Conservation (phyloP, 2,113 vertebrate species). For the Mus pahari region DNA sequence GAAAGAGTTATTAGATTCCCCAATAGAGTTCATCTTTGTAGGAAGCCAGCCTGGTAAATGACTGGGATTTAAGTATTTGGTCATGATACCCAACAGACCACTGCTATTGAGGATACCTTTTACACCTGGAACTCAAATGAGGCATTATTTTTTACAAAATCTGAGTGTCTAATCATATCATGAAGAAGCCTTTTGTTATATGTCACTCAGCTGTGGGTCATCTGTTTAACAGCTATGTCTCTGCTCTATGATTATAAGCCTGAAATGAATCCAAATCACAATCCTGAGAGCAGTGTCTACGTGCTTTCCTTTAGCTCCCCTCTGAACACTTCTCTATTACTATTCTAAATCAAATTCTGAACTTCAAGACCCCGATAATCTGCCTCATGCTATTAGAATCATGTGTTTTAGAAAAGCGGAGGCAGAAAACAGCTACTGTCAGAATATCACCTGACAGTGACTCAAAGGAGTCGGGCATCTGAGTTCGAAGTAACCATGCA, state of each 20-base stretch:
- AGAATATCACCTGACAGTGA: background rate
- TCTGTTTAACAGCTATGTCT: conserved; percentile 49
- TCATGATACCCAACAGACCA: conserved; percentile 40
- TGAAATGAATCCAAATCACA: conserved; percentile 26
- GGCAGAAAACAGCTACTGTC: background rate
- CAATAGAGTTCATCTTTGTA: conserved; percentile 11
- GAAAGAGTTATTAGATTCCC: conserved; percentile 49
- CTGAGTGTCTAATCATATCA: background rate
- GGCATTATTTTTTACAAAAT: conserved; percentile 49
- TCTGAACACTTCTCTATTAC: background rate
- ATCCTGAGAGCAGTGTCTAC: background rate
- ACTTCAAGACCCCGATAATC: background rate
- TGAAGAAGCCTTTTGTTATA: background rate
- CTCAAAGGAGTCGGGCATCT: background rate
- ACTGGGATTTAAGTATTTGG: conserved; percentile 31
- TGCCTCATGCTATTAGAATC: background rate
- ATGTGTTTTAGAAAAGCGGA: background rate
- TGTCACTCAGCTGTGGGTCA: background rate
- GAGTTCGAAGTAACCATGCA: background rate
- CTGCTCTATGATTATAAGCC: background rate
- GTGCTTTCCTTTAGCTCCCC: background rate
- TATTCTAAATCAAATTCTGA: background rate
- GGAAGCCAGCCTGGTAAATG: conserved; percentile 33
- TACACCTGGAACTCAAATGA: background rate
- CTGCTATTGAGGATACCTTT: conserved; percentile 21